Base-by-base conservation (phyloP, 2,888 invertebrate species). In the Meliscaeva auricollis region DNA sequence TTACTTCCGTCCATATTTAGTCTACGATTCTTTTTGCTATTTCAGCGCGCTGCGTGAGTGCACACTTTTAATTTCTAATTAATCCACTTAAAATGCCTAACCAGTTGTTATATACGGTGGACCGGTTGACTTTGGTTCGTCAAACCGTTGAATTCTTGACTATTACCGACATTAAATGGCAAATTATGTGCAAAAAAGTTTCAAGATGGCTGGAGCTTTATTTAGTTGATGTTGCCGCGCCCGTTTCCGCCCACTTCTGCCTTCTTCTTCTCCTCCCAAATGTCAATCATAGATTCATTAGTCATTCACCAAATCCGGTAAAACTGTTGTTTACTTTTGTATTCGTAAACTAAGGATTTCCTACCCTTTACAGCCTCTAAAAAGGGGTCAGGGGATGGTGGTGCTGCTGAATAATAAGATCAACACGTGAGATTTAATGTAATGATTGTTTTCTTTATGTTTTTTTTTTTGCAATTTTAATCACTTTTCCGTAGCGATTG, bases 21-120 rank as follows among this genome's bases (percentile, higher is more conserved):
- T 35, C 35, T 2, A 56, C n/a, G 56, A 17, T 62, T 60, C 32
- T 13, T 41, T 22, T 72, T 60, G 20, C 3, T 48, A 15, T n/a
- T 32, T 32, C n/a, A n/a, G n/a, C n/a, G 22, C n/a, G 52, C 50
- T 62, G 76, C 50, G 26, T 52, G 66, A 72, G 64, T 70, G 62
- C 54, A 48, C 74, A 74, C 62, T 83, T 64, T 79, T 83, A 74
- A 69, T 79, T 83, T 74, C 74, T 69, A 78, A 83, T 79, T 83
- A 83, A 83, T 79, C 79, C 79, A 78, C 60, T 83, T 83, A 78
- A 68, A 48, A 58, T 73, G 11, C 17, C 35, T 56, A 62, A 73
- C 76, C 44, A 81, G 69, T 76, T 38, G 20, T 56, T 2, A 7
- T 15, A 46, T 66, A 52, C 30, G 22, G 11, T 32, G 17, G 41